A percentile compares a stretch with the other conserved stretches of the same genome.
Evolutionary conservation across 30 jellyfish, hydroid and myxozoan species (phyloP).

Genomic region (Phacellophora camtschatica): DNA sequence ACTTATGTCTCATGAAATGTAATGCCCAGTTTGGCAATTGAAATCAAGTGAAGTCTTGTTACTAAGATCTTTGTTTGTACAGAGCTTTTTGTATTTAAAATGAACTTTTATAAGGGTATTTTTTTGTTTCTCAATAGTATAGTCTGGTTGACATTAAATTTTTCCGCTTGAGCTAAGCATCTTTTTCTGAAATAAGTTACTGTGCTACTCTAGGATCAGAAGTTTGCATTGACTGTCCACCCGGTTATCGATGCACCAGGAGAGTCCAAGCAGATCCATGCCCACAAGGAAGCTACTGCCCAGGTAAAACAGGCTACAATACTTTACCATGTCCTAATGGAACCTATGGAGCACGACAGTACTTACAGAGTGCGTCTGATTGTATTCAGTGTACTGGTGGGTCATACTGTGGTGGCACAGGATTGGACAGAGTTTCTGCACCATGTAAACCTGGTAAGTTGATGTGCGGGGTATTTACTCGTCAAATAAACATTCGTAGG

Average conservation of each 20-base stretch:
- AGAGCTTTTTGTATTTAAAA: no score
- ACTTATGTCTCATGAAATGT: no score
- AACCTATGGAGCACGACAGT: conserved; percentile 82
- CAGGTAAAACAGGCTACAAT: conserved; percentile 84
- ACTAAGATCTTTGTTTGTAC: no score
- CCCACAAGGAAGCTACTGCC: conserved; percentile 86
- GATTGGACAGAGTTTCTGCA: conserved; percentile 69
- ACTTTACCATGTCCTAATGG: conserved; percentile 89
- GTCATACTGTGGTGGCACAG: conserved; percentile 81
- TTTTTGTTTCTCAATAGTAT: no score
- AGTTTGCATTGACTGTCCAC: conserved; percentile 83
- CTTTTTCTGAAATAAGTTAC: no score
- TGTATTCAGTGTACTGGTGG: conserved; percentile 97
- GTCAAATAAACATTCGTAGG: no score
- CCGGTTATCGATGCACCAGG: conserved; percentile 85
- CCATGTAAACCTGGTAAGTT: conserved; percentile 82
- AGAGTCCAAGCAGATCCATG: conserved; percentile 85
- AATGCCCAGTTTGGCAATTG: no score
- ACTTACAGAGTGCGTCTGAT: conserved; percentile 40
- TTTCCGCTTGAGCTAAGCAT: no score
- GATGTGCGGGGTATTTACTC: no score
- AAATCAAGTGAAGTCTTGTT: no score
- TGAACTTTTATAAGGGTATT: no score
- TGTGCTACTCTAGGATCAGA: conserved; percentile 80
- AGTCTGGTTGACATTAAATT: no score